Evolutionary conservation across 2,113 vertebrate genomes (phyloP), one percentile per base, ranked within the genome.

Genomic region (Eonycteris spelaea): DNA sequence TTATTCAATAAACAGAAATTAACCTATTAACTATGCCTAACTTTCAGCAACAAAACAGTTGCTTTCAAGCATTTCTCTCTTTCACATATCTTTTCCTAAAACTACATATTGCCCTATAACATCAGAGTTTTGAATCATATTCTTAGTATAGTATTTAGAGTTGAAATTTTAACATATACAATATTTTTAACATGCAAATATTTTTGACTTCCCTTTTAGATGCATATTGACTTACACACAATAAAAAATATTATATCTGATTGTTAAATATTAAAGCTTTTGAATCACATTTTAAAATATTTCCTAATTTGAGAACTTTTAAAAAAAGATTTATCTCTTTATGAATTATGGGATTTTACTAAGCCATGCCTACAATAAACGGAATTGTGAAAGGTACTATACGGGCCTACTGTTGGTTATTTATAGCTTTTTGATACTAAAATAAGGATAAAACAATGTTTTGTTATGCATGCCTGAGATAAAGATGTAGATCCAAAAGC

Each of bases 1-100:
- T 98, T 98, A 99, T 99, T 99, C 98, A 98, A 99, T 99, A 99
- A 99, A 98, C 98, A 98, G 98, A 98, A 99, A 98, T 98, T 98
- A 98, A 98, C 98, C 98, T 98, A 98, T 99, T 98, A 99, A 98
- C 98, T 98, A 98, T 98, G 97, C 97, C 98, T 98, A 98, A 98
- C 98, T 99, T 98, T 98, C 98, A 97, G 97, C 97, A 98, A 98
- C 97, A 98, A 98, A 98, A 98, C 48, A 70, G 90, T 97, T 95
- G 97, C 97, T 98, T 98, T 97, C 97, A 97, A 98, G 97, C 98
- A 97, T 97, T 98, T 98, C 98, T 97, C 95, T 90, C 97, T 96
- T 97, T 98, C 75, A 38, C 97, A 96, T 97, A 97, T 98, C 96
- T 98, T 98, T 98, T 98, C 86, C 96, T 96, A 96, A 97, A 98